A percentile compares a stretch with the other conserved stretches of the same genome.
phyloP scores from a whole-genome alignment of 2,797 vertebrate genomes.

The Spea hammondii region DNA sequence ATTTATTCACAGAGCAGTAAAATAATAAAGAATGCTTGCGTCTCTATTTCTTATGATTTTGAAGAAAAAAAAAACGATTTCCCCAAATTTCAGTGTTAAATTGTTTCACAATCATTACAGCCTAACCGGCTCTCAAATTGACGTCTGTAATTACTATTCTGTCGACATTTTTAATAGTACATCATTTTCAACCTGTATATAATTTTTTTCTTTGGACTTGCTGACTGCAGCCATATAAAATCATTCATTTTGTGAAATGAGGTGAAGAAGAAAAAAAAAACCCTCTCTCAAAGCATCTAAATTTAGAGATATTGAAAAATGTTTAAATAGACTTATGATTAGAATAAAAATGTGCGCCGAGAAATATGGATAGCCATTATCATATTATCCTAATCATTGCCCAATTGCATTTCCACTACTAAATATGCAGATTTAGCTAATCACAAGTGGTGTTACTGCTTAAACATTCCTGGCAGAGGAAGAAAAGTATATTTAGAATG shows the following conservation, averaged over 20 bases:
- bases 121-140: background rate
- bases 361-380: background rate
- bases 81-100: background rate
- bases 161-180: background rate
- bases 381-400: background rate
- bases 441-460: background rate
- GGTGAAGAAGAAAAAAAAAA: background rate
- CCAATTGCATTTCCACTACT: background rate
- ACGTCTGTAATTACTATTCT: constrained; percentile 1
- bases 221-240: constrained; percentile 8
- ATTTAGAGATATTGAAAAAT: background rate
- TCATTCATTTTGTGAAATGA: constrained; percentile 1
- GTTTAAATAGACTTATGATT: background rate
- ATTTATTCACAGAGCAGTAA: too few species aligned
- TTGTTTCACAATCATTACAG: constrained; percentile 2
- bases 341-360: background rate
- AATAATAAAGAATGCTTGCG: too few species aligned
- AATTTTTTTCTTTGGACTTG: background rate
- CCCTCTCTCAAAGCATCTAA: background rate
- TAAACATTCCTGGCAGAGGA: background rate
- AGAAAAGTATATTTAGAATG: background rate
- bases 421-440: background rate
- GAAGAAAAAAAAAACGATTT: background rate
- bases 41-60: background rate
- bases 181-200: background rate